Base-by-base conservation (phyloP, 2,797 vertebrate species). In the Phaenicophaeus curvirostris region DNA sequence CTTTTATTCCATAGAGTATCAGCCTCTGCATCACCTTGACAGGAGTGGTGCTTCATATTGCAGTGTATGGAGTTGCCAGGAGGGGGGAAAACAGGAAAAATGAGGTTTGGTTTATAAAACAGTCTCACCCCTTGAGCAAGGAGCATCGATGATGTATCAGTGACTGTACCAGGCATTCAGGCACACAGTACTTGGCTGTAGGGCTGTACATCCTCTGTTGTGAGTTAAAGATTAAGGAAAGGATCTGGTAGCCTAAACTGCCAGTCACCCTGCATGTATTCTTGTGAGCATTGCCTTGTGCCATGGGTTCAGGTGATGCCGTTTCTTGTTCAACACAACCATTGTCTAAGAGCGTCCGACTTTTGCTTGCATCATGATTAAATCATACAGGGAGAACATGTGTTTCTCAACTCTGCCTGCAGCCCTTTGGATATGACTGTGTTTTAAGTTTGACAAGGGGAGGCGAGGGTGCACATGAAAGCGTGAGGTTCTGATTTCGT, bases 351-450 rank as follows among this genome's bases (percentile, higher is more conserved):
- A 89, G 67, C 37, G 61, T 69, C 80, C 8, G 10, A 61, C 59
- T 85, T 95, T 83, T 81, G 27, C 53, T 92, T 0, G 0, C 39
- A 35, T 54, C 30, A 15, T 88, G 87, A 94, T 94, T 88, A 88
- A 93, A 93, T 84, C 1, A 2, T 67, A 59, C 31, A 61, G 74
- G 71, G 57, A 24, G 35, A 93, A 76, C 79, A 78, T 8, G 35
- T 79, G 87, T 88, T 94, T 91, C 85, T 69, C 53, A 67, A 75
- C 37, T 57, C 55, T 94, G 89, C 74, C 83, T 86, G 77, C 80
- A 96, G 83, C 77, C 66, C 67, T 88, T 69, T 69, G 67, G 81
- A 53, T 92, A 89, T 85, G 78, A 65, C 57, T 90, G 59, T 76
- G 55, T 61, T 87, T 84, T 63, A 81, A 84, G 51, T 84, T 61